Evolutionary conservation across 1,140 invertebrate species (phyloP).

Genomic region (Heliconius melpomene): DNA sequence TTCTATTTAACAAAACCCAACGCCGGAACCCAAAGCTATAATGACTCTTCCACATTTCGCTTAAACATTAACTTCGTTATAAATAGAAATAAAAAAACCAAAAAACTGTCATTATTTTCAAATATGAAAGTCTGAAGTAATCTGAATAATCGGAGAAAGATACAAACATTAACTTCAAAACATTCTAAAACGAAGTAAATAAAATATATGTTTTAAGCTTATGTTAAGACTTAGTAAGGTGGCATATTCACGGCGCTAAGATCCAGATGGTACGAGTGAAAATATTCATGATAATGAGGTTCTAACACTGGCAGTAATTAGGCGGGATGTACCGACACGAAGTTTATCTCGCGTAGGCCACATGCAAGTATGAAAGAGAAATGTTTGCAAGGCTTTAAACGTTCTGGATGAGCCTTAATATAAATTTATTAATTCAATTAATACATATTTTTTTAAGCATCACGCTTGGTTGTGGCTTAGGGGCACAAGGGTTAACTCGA

Average conservation of each 20-base stretch:
- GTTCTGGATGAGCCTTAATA: neutral
- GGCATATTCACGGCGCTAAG: slow-evolving; percentile 31
- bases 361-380: slow-evolving; percentile 34
- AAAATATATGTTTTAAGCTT: slow-evolving; percentile 4
- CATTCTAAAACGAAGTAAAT: neutral
- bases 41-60: too few species aligned
- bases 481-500: too few species aligned
- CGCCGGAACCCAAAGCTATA: too few species aligned
- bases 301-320: slow-evolving; percentile 33
- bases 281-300: slow-evolving; percentile 32
- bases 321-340: slow-evolving; percentile 32
- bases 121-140: neutral
- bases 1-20: too few species aligned
- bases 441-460: neutral
- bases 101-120: too few species aligned
- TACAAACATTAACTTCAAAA: neutral
- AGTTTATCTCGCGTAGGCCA: slow-evolving; percentile 38
- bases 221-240: slow-evolving; percentile 27
- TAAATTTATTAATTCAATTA: neutral
- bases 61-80: too few species aligned
- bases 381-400: slow-evolving; percentile 2
- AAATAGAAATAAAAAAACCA: too few species aligned
- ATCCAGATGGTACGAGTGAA: slow-evolving; percentile 32
- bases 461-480: neutral
- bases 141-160: neutral